Base-by-base conservation (phyloP, 2,888 invertebrate genomes). In the Monoplex corrugatus region DNA sequence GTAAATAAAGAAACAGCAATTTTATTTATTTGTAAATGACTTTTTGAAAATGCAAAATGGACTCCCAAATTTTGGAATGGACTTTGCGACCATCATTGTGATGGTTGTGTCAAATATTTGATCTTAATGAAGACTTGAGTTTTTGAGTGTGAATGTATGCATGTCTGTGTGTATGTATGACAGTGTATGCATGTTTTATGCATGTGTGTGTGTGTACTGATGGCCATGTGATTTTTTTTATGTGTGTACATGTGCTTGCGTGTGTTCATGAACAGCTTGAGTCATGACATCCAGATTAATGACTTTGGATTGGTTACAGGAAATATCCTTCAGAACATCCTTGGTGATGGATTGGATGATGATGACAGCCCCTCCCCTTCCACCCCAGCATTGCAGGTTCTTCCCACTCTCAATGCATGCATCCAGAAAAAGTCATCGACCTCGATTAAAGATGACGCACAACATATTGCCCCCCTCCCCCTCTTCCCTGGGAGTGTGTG, bases 321-420 rank as follows among this genome's bases (percentile, higher is more conserved):
- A 45, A 94, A 94, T 90, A 91, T 95, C 86, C 91, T 95, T 43
- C 93, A 94, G 91, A 95, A 94, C 92, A 91, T 95, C 28, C 89
- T 95, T 16, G 92, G 92, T 40, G 93, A 90, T 80, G 93, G 91
- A 0, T 93, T 91, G 35, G 92, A 92, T n/a, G 93, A 93, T 38
- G 92, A 92, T 63, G 93, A 93, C 72, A 43, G 57, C 89, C 38
- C 78, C 63, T 23, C 63, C 63, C 63, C 63, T n/a, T 78, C 87
- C 44, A 85, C 82, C 23, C 89, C 44, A 87, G 83, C 68, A 87
- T 84, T 13, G 68, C 85, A n/a, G 38, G 75, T 72, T 89, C 85
- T 38, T 84, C 78, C 0, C 75, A 75, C 87, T 87, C 87, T 32
- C 83, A 85, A 83, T 72, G 84, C 32, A 78, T 45, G n/a, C 88